Percentiles rank a stretch among this genome's conserved stretches.
phyloP scores from a whole-genome alignment of 2,113 vertebrate species.

The Ophthalmolycus amberensis region DNA sequence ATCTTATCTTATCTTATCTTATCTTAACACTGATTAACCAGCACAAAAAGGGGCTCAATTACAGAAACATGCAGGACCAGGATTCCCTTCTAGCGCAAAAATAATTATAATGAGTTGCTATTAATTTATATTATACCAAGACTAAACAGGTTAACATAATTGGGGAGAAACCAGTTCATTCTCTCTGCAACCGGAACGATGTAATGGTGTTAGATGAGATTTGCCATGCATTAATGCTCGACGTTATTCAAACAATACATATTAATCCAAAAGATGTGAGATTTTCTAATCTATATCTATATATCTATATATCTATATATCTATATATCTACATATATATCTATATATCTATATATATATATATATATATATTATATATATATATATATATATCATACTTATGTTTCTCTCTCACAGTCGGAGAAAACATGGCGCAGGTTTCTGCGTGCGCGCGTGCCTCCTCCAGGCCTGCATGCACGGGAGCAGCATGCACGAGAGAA shows the following conservation, averaged over 20 bases:
- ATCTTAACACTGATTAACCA: background rate
- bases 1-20: no score
- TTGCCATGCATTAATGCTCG: conserved; percentile 27
- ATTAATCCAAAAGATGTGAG: background rate
- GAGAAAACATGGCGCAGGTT: conserved; percentile 12
- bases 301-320: background rate
- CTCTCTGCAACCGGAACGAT: conserved; percentile 24
- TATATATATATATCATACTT: no score
- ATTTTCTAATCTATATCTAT: background rate
- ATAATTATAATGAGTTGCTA: conserved; percentile 59
- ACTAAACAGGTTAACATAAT: conserved; percentile 73
- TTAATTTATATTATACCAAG: conserved; percentile 89
- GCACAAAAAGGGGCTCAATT: background rate
- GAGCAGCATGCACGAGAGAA: background rate
- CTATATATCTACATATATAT: no score
- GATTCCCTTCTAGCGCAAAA: conserved; percentile 26
- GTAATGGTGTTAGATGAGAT: conserved; percentile 34
- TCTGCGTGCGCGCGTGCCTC: background rate
- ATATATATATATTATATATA: no score
- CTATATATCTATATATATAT: no score
- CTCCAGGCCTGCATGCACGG: conserved; percentile 27
- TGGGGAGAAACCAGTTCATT: conserved; percentile 20
- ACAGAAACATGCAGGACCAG: background rate
- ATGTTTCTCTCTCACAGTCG: background rate
- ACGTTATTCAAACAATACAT: conserved; percentile 13